Conservation (phyloP, 2,797 vertebrate species). For the Ctenopoma multispine region DNA sequence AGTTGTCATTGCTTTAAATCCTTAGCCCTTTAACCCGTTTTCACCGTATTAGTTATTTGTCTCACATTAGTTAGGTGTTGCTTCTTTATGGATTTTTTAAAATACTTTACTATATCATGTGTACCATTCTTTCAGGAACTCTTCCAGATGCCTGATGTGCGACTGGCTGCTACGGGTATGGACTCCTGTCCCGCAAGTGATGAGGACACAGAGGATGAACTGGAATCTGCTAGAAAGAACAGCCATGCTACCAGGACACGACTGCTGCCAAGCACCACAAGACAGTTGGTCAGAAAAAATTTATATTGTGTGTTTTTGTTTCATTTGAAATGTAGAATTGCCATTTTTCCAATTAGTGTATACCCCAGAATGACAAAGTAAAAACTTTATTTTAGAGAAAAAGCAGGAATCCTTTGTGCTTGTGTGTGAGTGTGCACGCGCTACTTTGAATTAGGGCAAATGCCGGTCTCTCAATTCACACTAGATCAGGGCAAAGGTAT, state of each 20-base stretch:
- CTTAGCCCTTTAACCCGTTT: no score
- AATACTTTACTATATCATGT: not conserved
- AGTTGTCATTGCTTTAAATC: not conserved
- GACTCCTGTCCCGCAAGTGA: constrained; percentile 89
- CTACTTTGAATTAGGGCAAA: no score
- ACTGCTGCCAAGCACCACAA: constrained; percentile 78
- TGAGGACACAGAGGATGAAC: constrained; percentile 87
- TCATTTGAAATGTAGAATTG: not conserved
- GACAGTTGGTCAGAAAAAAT: constrained; percentile 79
- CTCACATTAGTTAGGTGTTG: not conserved
- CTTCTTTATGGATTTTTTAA: not conserved
- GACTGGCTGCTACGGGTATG: constrained; percentile 83
- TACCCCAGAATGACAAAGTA: no score
- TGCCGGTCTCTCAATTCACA: no score
- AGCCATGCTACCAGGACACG: constrained; percentile 62
- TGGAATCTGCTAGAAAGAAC: constrained; percentile 71
- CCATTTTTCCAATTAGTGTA: no score
- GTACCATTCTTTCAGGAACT: constrained; percentile 69
- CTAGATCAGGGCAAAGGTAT: no score
- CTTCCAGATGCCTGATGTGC: constrained; percentile 83
- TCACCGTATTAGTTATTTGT: no score
- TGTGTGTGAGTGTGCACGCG: no score
- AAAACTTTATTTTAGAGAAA: not conserved
- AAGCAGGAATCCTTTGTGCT: no score
- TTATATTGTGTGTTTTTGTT: not conserved